Conservation (phyloP, 2,888 invertebrate species). For the Pherbina coryleti region DNA sequence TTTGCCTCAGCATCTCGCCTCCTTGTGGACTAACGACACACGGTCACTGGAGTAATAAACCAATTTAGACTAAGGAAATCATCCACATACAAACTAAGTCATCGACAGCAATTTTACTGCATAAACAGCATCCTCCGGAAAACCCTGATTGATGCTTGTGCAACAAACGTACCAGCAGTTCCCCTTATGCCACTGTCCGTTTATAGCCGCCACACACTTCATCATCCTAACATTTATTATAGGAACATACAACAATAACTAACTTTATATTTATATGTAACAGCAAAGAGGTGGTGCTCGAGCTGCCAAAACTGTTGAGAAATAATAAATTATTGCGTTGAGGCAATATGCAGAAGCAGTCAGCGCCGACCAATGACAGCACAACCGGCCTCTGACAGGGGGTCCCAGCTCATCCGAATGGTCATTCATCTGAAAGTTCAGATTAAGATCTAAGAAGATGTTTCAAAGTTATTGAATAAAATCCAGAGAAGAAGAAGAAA, state of each 20-base stretch:
- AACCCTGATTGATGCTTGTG: slow-evolving; percentile 15
- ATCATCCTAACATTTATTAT: not conserved
- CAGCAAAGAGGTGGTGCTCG: slow-evolving; percentile 50
- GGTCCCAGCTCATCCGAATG: not conserved
- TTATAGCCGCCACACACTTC: not conserved
- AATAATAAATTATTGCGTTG: slow-evolving; percentile 51
- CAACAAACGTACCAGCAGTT: slow-evolving; percentile 12
- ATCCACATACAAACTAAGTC: not conserved
- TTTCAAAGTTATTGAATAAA: slow-evolving; percentile 33
- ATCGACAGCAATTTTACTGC: slow-evolving; percentile 22
- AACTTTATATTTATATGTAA: slow-evolving; percentile 35
- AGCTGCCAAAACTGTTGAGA: slow-evolving; percentile 51
- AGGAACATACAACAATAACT: slow-evolving; percentile 8
- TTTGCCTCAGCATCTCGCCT: not conserved
- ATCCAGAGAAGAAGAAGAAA: not conserved
- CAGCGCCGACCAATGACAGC: slow-evolving; percentile 11
- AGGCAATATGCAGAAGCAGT: slow-evolving; percentile 27
- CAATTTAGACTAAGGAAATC: slow-evolving; percentile 26
- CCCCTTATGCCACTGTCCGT: not conserved
- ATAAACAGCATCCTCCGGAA: not conserved
- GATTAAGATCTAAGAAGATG: slow-evolving; percentile 29
- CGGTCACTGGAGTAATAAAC: slow-evolving; percentile 18
- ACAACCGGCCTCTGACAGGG: not conserved
- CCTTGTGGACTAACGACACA: not conserved
- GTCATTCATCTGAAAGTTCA: slow-evolving; percentile 27